phyloP scores from a whole-genome alignment of 2,797 vertebrate genomes.

The Kryptopterus vitreolus region DNA sequence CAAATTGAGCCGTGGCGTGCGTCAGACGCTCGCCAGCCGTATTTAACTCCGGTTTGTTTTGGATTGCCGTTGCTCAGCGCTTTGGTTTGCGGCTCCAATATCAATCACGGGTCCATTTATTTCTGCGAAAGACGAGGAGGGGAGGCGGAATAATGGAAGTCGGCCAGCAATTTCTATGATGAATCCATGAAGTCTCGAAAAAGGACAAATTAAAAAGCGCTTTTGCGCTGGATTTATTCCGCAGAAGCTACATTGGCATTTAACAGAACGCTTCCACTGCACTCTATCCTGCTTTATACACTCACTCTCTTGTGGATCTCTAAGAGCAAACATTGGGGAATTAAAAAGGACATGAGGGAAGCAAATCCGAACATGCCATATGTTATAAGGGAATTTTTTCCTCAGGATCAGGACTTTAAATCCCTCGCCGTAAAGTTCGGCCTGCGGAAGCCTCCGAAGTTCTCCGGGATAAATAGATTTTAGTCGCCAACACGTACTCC shows the following conservation, averaged over 20 bases:
- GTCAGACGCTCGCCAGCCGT: conserved; percentile 45
- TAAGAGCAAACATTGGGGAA: too few relatives aligned
- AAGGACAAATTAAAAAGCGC: conserved; percentile 50
- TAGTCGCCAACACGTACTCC: too few relatives aligned
- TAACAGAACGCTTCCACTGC: not conserved
- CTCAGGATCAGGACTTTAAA: too few relatives aligned
- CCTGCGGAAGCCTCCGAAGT: too few relatives aligned
- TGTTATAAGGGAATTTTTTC: too few relatives aligned
- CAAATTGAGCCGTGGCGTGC: conserved; percentile 54
- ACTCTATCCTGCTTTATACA: too few relatives aligned
- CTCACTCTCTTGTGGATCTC: too few relatives aligned
- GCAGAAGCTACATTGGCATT: conserved; percentile 32
- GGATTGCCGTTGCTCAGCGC: conserved; percentile 57
- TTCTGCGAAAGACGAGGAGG: conserved; percentile 31
- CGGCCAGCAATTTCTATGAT: conserved; percentile 59
- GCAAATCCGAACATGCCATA: too few relatives aligned
- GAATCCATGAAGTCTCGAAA: conserved; percentile 55
- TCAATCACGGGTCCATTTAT: conserved; percentile 60
- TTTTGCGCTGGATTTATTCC: conserved; percentile 37
- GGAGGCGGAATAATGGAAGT: conserved; percentile 47
- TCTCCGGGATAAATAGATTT: too few relatives aligned
- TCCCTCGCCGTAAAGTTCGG: too few relatives aligned
- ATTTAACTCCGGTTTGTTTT: conserved; percentile 57
- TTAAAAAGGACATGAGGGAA: too few relatives aligned
- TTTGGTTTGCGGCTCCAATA: conserved; percentile 54